These are phyloP conservation scores for Mormyrops attenuatus DNA, from an alignment of 2,797 vertebrate species.

Conservation along the genomic window DNA sequence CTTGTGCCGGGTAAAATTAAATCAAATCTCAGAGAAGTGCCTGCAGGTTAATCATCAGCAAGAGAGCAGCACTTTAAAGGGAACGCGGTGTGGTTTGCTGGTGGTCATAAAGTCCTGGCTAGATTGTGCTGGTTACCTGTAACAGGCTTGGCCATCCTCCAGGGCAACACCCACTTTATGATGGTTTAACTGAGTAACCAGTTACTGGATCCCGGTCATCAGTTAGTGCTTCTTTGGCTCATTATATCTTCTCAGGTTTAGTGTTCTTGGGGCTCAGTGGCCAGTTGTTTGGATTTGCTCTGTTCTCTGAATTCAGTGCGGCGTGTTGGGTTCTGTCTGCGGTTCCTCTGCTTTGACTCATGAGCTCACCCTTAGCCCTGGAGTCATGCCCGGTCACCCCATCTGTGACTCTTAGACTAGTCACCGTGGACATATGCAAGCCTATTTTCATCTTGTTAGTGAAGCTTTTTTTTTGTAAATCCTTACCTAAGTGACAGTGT, in stretches of 20 bases:
- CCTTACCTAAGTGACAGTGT: not conserved
- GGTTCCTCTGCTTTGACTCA: not conserved
- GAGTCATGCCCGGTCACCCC: not conserved
- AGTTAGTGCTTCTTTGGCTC: not conserved
- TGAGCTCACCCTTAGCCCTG: not conserved
- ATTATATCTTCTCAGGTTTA: not conserved
- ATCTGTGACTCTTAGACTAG: not conserved
- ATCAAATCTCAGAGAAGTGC: not conserved
- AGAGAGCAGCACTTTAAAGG: not conserved
- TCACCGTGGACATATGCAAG: not conserved
- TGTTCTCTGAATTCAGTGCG: not conserved
- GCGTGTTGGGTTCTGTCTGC: not conserved
- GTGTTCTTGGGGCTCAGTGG: not conserved
- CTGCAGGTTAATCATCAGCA: not conserved
- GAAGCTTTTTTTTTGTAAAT: not conserved
- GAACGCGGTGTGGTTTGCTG: not conserved
- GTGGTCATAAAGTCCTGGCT: not conserved
- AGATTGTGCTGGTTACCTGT: not conserved
- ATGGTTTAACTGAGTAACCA: not conserved
- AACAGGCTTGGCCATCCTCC: not conserved
- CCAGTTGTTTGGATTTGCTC: not conserved
- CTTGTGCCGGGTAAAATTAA: not conserved
- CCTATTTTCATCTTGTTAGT: not conserved
- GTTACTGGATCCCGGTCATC: not conserved
- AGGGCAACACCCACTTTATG: not conserved